phyloP scores from a whole-genome alignment of 2,113 vertebrate genomes.

The Jacana jacana region DNA sequence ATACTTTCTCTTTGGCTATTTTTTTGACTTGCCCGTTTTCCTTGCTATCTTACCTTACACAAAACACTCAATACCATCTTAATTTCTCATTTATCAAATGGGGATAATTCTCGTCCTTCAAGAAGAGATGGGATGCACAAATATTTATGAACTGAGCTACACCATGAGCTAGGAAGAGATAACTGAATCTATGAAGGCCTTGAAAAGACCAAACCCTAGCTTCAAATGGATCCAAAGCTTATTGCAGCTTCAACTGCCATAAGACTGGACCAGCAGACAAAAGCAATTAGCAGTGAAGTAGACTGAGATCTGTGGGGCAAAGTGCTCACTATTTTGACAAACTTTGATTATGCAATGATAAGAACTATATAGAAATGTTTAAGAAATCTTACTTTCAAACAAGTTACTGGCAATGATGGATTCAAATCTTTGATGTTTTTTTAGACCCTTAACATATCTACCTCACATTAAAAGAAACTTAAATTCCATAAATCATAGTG shows the following conservation, averaged over 20 bases:
- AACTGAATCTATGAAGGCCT: background rate
- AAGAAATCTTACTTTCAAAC: background rate
- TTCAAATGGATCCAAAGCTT: background rate
- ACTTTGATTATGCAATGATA: background rate
- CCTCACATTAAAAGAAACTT: background rate
- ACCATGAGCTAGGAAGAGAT: fast-evolving
- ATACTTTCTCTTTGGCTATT: background rate
- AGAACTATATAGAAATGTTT: background rate
- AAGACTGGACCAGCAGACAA: background rate
- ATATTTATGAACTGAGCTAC: background rate
- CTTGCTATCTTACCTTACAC: background rate
- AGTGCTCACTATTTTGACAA: background rate
- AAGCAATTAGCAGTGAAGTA: background rate
- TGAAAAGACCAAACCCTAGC: background rate
- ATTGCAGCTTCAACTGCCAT: background rate
- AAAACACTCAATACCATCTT: background rate
- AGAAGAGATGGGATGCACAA: background rate
- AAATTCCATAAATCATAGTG: background rate
- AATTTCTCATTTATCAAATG: background rate
- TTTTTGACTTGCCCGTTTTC: background rate
- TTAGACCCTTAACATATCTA: background rate
- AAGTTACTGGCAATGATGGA: background rate
- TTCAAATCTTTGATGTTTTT: background rate
- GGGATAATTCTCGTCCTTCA: background rate
- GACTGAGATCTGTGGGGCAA: fast-evolving